Evolutionary conservation across 2,888 invertebrate species (phyloP).

Genomic region (Miltochrista miniata): DNA sequence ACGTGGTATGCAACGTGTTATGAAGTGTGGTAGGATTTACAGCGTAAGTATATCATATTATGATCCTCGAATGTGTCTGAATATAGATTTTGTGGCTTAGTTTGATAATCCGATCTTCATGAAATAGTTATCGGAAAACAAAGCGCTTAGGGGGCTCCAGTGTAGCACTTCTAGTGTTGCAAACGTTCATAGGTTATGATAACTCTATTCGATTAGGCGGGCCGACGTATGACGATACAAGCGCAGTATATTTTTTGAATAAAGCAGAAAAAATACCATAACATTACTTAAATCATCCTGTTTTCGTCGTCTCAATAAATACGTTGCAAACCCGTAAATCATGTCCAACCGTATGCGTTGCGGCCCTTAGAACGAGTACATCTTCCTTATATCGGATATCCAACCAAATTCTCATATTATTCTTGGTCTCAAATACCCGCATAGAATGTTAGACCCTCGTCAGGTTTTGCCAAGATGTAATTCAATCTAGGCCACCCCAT

Average conservation of each 20-base stretch:
- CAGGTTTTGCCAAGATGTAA: constrained; percentile 79
- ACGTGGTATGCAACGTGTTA: constrained; percentile 13
- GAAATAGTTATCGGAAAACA: no score
- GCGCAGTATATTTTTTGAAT: no score
- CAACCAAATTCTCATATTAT: constrained; percentile 68
- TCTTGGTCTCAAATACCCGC: constrained; percentile 67
- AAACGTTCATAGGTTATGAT: no score
- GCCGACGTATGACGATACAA: no score
- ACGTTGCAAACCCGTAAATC: constrained; percentile 12
- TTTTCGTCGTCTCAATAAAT: constrained; percentile 2
- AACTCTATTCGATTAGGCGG: no score
- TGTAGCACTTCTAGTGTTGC: no score
- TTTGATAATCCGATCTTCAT: background rate
- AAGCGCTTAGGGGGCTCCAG: no score
- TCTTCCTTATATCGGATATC: constrained; percentile 53
- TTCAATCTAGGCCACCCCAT: constrained; percentile 81
- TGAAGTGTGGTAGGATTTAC: constrained; percentile 1
- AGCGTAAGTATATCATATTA: background rate
- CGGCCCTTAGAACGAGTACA: constrained; percentile 28
- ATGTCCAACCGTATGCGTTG: constrained; percentile 25
- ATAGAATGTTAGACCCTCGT: constrained; percentile 79
- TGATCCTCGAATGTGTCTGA: background rate
- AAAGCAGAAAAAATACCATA: background rate
- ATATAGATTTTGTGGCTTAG: background rate
- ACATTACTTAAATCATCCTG: background rate